These are phyloP conservation scores for Himalopsyche anomala DNA, from an alignment of 2,888 invertebrate species.

Conservation along the genomic window DNA sequence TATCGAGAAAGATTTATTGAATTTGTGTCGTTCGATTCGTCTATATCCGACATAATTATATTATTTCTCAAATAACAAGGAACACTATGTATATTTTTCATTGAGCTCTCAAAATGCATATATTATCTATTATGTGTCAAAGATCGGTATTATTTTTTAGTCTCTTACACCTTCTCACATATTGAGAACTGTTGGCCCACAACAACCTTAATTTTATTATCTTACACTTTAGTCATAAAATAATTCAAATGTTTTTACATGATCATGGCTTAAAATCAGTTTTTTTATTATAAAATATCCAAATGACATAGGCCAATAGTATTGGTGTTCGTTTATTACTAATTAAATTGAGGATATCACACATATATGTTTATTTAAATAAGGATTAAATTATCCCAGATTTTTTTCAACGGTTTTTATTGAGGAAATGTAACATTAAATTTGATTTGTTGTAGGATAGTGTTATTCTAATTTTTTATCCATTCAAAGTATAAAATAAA, in stretches of 20 bases:
- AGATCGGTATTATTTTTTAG: no score
- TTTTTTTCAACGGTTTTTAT: slow-evolving; percentile 50
- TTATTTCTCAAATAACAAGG: no score
- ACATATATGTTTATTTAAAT: slow-evolving; percentile 36
- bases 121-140: no score
- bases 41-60: no score
- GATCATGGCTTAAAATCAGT: slow-evolving; percentile 9
- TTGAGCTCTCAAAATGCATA: no score
- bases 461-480: slow-evolving; percentile 37
- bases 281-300: not conserved
- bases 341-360: slow-evolving; percentile 57
- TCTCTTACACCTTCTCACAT: not conserved
- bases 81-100: no score
- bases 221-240: slow-evolving; percentile 10
- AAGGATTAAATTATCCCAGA: slow-evolving; percentile 43
- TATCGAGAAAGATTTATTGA: no score
- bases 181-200: not conserved
- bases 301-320: slow-evolving; percentile 7
- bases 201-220: not conserved
- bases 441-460: slow-evolving; percentile 48
- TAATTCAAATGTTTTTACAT: slow-evolving; percentile 38
- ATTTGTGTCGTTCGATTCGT: no score
- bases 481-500: slow-evolving; percentile 34
- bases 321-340: slow-evolving; percentile 53
- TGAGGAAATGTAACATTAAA: slow-evolving; percentile 53